A percentile compares a stretch with the other conserved stretches of the same genome.
Evolutionary conservation across 2,888 invertebrate species (phyloP).

Genomic region (Synergus japonicus): DNA sequence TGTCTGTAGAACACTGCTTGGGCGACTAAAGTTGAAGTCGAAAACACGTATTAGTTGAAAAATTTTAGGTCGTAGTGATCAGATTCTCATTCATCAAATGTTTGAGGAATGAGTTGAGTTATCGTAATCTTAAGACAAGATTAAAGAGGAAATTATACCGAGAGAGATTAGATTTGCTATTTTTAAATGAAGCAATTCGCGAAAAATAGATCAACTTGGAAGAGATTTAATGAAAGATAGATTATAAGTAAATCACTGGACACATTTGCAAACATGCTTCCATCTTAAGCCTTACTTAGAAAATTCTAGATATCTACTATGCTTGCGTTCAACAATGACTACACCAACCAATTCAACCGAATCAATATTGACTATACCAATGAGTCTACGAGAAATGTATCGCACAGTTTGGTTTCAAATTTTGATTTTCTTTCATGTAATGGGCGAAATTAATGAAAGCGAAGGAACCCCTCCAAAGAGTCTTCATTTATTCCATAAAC

Average conservation of each 20-base stretch:
- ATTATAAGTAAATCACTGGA: conserved; percentile 43
- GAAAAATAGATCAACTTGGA: conserved; percentile 34
- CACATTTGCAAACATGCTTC: conserved; percentile 66
- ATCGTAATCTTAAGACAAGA: conserved; percentile 50
- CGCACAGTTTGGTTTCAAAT: conserved; percentile 9
- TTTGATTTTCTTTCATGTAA: background rate
- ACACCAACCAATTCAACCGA: background rate
- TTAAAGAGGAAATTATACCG: conserved; percentile 39
- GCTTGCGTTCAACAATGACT: conserved; percentile 58
- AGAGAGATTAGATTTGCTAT: conserved; percentile 42
- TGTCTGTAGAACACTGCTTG: background rate
- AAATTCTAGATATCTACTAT: conserved; percentile 63
- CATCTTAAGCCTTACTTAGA: conserved; percentile 68
- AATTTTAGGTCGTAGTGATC: background rate
- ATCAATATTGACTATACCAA: background rate
- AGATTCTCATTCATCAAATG: background rate
- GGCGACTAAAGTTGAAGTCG: conserved; percentile 33
- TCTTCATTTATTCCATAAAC: conserved; percentile 1
- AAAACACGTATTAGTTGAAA: conserved; percentile 22
- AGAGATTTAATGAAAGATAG: conserved; percentile 35
- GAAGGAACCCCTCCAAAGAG: conserved; percentile 9
- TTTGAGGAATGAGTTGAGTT: conserved; percentile 37
- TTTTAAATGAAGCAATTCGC: conserved; percentile 43
- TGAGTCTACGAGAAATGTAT: conserved; percentile 26
- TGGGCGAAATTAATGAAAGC: conserved; percentile 9